phyloP scores from a whole-genome alignment of 2,113 vertebrate species.

The Ahaetulla prasina region DNA sequence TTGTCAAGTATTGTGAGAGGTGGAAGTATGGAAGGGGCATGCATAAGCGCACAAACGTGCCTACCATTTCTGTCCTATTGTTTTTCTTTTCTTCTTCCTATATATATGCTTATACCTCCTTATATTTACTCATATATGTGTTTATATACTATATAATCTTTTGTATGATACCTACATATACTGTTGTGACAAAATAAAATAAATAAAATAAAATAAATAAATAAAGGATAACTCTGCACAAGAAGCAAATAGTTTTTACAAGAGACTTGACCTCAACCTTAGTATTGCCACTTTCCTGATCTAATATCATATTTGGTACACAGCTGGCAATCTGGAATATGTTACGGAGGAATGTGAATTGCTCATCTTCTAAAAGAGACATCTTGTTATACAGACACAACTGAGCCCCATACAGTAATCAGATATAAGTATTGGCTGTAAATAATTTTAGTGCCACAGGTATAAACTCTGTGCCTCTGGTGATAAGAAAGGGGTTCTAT shows the following conservation, averaged over 20 bases:
- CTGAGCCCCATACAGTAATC: neutral
- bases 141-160: too few relatives aligned
- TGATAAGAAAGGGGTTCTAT: neutral
- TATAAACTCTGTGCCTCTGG: neutral
- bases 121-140: too few relatives aligned
- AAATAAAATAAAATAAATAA: too few relatives aligned
- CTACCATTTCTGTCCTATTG: too few relatives aligned
- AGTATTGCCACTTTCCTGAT: neutral
- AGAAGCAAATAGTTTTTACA: neutral
- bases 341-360: neutral
- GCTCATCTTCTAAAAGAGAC: neutral
- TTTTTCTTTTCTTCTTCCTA: too few relatives aligned
- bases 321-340: neutral
- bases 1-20: too few relatives aligned
- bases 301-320: neutral
- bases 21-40: too few relatives aligned
- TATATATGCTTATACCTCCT: too few relatives aligned
- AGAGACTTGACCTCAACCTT: neutral
- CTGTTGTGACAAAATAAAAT: too few relatives aligned
- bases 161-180: too few relatives aligned
- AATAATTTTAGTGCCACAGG: neutral
- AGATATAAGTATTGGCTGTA: neutral
- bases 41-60: too few relatives aligned
- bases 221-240: neutral
- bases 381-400: neutral